phyloP scores from a whole-genome alignment of 1,140 invertebrate species.

The Helicoverpa zea region DNA sequence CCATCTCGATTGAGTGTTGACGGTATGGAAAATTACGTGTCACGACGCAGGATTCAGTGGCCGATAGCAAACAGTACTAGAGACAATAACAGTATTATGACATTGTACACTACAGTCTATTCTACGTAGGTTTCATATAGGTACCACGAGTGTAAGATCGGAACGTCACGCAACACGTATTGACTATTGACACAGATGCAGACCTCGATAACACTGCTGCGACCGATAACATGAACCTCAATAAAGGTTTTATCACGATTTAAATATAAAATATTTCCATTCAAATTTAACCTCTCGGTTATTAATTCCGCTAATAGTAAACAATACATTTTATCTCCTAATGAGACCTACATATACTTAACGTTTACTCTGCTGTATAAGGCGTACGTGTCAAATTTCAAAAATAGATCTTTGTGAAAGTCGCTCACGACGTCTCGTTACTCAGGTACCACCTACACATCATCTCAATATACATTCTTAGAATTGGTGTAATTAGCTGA shows the following conservation, averaged over 20 bases:
- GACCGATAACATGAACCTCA: slow-evolving; percentile 45
- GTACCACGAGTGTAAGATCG: slow-evolving; percentile 16
- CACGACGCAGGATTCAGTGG: slow-evolving; percentile 8
- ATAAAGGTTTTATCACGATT: slow-evolving; percentile 39
- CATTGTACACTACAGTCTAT: not conserved
- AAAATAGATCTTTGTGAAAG: slow-evolving; percentile 38
- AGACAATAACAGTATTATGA: slow-evolving; percentile 20
- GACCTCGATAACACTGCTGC: slow-evolving; percentile 40
- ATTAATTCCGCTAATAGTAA: not conserved
- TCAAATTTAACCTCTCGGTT: not conserved
- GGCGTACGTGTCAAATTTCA: slow-evolving; percentile 27
- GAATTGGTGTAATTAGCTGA: slow-evolving; percentile 38
- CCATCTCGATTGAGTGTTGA: not conserved
- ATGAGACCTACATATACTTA: not conserved
- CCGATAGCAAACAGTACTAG: slow-evolving; percentile 7
- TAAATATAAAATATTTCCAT: slow-evolving; percentile 34
- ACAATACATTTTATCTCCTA: not conserved
- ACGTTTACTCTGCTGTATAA: not conserved
- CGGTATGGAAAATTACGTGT: slow-evolving; percentile 36
- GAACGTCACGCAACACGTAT: slow-evolving; percentile 33
- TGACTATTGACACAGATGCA: slow-evolving; percentile 58
- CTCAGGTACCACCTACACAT: slow-evolving; percentile 9
- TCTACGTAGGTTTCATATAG: not conserved
- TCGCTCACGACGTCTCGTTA: not conserved
- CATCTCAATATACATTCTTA: slow-evolving; percentile 25